Conservation (phyloP, 2,888 invertebrate species). For the Flexamia atlantica region DNA sequence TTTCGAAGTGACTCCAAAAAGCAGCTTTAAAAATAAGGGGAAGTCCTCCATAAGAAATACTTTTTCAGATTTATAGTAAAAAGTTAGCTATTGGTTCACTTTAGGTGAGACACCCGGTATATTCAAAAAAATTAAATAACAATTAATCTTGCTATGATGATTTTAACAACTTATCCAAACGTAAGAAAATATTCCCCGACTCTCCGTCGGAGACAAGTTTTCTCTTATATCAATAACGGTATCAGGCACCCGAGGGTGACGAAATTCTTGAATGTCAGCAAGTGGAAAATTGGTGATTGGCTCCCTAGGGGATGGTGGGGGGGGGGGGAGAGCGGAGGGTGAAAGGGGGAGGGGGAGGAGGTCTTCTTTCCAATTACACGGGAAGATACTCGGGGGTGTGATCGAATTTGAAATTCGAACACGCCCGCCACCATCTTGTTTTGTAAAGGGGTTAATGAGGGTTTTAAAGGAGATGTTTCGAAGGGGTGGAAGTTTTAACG, state of each 20-base stretch:
- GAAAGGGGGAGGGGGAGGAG: too few relatives aligned
- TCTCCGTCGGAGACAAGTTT: too few relatives aligned
- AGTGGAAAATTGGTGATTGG: slow-evolving; percentile 39
- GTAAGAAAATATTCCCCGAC: too few relatives aligned
- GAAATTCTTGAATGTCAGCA: slow-evolving; percentile 43
- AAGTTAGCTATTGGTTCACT: too few relatives aligned
- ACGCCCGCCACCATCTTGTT: not conserved
- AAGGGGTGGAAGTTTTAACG: not conserved
- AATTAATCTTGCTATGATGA: too few relatives aligned
- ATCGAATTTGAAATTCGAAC: slow-evolving; percentile 43
- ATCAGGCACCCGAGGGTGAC: not conserved
- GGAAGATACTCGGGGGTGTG: slow-evolving; percentile 1
- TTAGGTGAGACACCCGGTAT: too few relatives aligned
- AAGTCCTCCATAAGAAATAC: too few relatives aligned
- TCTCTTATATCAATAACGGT: slow-evolving; percentile 4
- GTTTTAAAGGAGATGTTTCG: not conserved
- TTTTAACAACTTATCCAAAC: too few relatives aligned
- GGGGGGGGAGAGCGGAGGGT: not conserved
- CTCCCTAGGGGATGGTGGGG: not conserved
- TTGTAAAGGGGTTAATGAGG: not conserved
- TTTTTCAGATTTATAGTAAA: too few relatives aligned
- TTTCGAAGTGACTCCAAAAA: too few relatives aligned
- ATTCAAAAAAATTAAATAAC: too few relatives aligned
- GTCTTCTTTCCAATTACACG: slow-evolving; percentile 26
- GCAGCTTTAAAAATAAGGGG: too few relatives aligned